Percentiles rank a stretch among this genome's conserved stretches.
Conservation (phyloP, 2,797 vertebrate genomes). For the Discoglossus pictus region DNA sequence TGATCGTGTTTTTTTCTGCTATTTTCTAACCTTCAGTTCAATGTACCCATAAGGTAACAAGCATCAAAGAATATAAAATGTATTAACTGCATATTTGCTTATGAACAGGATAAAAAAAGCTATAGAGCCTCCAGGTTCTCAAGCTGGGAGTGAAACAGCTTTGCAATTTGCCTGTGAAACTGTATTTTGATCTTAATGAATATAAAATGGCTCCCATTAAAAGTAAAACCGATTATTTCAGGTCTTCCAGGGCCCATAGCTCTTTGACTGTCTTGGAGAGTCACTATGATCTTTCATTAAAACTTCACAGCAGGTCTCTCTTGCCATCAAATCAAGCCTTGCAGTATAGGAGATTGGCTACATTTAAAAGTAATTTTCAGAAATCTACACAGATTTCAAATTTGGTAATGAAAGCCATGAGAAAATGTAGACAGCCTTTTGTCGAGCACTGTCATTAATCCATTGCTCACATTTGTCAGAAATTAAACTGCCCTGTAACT, state of each 20-base stretch:
- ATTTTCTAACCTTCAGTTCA: constrained; percentile 80
- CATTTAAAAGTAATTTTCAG: constrained; percentile 98
- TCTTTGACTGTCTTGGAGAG: constrained; percentile 98
- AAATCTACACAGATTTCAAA: constrained; percentile 96
- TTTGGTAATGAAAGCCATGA: constrained; percentile 90
- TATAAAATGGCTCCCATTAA: constrained; percentile 98
- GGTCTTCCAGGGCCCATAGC: constrained; percentile 86
- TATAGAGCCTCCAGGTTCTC: constrained; percentile 87
- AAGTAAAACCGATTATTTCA: constrained; percentile 96
- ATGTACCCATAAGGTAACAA: constrained; percentile 86
- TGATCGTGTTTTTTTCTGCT: constrained; percentile 63
- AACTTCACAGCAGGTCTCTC: constrained; percentile 91
- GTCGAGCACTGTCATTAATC: constrained; percentile 78
- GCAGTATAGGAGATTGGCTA: constrained; percentile 90
- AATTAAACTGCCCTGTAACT: constrained; percentile 76
- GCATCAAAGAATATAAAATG: constrained; percentile 91
- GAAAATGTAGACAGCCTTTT: constrained; percentile 81
- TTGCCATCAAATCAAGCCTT: constrained; percentile 84
- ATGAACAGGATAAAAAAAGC: constrained; percentile 89
- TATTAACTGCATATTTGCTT: constrained; percentile 90
- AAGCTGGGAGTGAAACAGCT: constrained; percentile 98
- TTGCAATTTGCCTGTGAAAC: constrained; percentile 97
- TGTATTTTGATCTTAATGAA: constrained; percentile 99
- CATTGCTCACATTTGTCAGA: constrained; percentile 75
- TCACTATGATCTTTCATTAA: constrained; percentile 99